Conservation (phyloP, 2,113 vertebrate species). For the Sebastes fasciatus region DNA sequence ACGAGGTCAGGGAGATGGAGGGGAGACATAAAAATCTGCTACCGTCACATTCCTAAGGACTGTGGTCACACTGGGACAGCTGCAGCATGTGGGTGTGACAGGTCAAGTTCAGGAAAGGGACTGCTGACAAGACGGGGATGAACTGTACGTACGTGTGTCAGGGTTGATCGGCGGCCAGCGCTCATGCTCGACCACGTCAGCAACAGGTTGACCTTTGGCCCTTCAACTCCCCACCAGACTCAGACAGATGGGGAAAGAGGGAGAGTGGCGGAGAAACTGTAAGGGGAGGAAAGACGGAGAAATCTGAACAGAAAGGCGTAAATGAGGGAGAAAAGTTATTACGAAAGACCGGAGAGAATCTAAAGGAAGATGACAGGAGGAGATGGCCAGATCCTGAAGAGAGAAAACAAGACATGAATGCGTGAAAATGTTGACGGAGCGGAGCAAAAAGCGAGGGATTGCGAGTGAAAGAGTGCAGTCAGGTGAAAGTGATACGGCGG, state of each 20-base stretch:
- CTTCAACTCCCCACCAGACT: constrained; percentile 17
- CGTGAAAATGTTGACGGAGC: constrained; percentile 53
- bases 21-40: constrained; percentile 53
- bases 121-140: constrained; percentile 25
- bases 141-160: not conserved
- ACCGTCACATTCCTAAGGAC: constrained; percentile 53
- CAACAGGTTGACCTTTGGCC: not conserved
- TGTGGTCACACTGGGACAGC: constrained; percentile 53
- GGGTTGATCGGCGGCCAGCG: constrained; percentile 10
- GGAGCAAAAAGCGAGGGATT: constrained; percentile 59
- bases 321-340: constrained; percentile 5
- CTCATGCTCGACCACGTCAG: not conserved
- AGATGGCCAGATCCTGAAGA: constrained; percentile 17
- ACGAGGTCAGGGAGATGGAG: constrained; percentile 41
- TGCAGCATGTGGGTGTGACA: constrained; percentile 18
- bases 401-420: constrained; percentile 62
- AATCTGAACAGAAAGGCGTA: not conserved
- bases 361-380: constrained; percentile 46
- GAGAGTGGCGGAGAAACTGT: not conserved
- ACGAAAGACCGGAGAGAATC: not conserved
- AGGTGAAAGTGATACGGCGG: constrained; percentile 79
- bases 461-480: constrained; percentile 77
- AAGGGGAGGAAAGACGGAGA: not conserved
- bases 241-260: constrained; percentile 13
- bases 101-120: constrained; percentile 44